phyloP scores from a whole-genome alignment of 1,140 invertebrate species.

The Hirudo medicinalis region DNA sequence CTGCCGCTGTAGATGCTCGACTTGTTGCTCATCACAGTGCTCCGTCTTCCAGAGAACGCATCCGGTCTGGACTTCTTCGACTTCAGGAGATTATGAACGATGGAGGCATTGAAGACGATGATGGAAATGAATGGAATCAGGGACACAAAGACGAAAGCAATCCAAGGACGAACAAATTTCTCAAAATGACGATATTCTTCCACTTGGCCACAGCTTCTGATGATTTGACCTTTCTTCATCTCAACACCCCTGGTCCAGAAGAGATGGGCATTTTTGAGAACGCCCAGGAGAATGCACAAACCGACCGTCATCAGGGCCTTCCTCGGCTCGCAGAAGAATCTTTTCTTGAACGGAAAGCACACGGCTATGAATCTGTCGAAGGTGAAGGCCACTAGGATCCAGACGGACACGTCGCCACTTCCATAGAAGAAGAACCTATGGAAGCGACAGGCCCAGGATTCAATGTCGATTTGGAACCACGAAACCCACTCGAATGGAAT shows the following conservation, averaged over 20 bases:
- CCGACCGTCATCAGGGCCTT: constrained; percentile 13
- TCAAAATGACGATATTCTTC: constrained; percentile 18
- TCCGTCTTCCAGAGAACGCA: background rate
- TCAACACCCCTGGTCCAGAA: constrained; percentile 21
- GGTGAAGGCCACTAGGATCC: constrained; percentile 26
- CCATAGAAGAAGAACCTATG: constrained; percentile 23
- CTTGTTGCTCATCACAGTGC: background rate
- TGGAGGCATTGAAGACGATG: constrained; percentile 18
- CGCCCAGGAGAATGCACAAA: constrained; percentile 9
- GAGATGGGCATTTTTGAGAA: constrained; percentile 20
- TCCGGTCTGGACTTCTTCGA: background rate
- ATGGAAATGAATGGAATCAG: constrained; percentile 18
- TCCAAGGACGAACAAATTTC: constrained; percentile 20
- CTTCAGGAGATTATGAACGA: constrained; percentile 15
- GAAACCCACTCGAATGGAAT: constrained; percentile 21
- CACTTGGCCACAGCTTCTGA: constrained; percentile 15
- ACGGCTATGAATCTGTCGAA: constrained; percentile 27
- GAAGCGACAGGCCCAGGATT: constrained; percentile 23
- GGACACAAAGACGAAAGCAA: constrained; percentile 18
- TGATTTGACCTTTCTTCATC: constrained; percentile 12
- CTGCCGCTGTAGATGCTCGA: background rate
- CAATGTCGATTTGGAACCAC: constrained; percentile 3
- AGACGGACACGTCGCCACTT: constrained; percentile 22
- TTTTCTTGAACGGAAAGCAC: constrained; percentile 24
- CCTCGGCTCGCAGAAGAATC: constrained; percentile 7